These are phyloP conservation scores for Belonocnema kinseyi DNA, from an alignment of 1,140 invertebrate species.

Conservation along the genomic window DNA sequence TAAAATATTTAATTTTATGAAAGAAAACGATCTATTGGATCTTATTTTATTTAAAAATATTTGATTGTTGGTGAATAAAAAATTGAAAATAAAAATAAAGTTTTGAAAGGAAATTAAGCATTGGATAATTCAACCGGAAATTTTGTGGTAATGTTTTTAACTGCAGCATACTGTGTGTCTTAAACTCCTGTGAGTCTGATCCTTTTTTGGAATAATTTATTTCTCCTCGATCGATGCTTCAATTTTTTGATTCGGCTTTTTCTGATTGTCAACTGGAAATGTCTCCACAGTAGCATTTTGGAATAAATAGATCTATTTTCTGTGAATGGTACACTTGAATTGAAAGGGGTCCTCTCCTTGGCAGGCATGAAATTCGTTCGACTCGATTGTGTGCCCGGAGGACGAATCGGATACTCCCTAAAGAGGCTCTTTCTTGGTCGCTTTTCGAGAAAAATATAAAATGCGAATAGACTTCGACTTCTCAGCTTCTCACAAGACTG, in stretches of 20 bases:
- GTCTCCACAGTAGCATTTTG: background rate
- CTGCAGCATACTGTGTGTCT: no score
- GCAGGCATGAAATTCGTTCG: slow-evolving; percentile 46
- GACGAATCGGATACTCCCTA: slow-evolving; percentile 31
- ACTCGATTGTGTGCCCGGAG: slow-evolving; percentile 36
- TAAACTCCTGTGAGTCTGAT: no score
- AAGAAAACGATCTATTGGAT: no score
- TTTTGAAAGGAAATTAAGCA: no score
- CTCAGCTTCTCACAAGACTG: slow-evolving; percentile 29
- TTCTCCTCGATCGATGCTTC: background rate
- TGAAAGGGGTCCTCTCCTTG: slow-evolving; percentile 37
- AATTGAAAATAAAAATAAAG: no score
- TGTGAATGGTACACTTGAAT: slow-evolving; percentile 40
- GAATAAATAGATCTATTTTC: slow-evolving; percentile 25
- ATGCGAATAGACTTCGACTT: slow-evolving; percentile 22
- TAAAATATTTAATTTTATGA: no score
- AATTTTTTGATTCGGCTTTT: background rate
- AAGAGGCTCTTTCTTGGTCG: slow-evolving; percentile 28
- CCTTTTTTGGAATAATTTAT: background rate
- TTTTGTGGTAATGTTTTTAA: no score
- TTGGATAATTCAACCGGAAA: no score
- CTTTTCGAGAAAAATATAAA: slow-evolving; percentile 31
- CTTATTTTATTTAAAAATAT: no score
- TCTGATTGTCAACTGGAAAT: background rate
- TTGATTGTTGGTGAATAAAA: no score